Percentiles rank a stretch among this genome's conserved stretches.
These are phyloP conservation scores for Polyergus mexicanus DNA, from an alignment of 1,140 invertebrate genomes.

Conservation along the genomic window DNA sequence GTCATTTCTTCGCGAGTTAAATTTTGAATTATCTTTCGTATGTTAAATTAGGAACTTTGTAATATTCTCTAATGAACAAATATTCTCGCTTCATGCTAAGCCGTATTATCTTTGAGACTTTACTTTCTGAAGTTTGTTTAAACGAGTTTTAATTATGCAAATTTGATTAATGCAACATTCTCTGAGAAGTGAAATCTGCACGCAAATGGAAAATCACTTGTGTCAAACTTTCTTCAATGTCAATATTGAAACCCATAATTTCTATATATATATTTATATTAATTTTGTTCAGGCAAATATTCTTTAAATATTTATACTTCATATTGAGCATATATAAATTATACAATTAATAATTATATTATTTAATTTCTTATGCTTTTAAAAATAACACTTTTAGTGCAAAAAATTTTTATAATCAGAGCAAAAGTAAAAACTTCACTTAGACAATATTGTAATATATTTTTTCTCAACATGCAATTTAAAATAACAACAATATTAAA, in stretches of 20 bases:
- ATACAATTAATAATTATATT: conserved; percentile 12
- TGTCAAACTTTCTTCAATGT: conserved; percentile 20
- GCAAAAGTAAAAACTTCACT: neutral
- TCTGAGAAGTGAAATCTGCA: conserved; percentile 19
- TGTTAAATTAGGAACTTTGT: neutral
- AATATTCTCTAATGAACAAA: conserved; percentile 54
- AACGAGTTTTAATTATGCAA: conserved; percentile 45
- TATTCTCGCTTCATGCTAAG: conserved; percentile 26
- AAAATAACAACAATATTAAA: neutral
- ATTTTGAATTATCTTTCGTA: conserved; percentile 1
- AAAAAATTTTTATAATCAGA: conserved; percentile 21
- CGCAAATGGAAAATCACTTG: conserved; percentile 21
- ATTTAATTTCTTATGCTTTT: neutral
- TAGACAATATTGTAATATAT: neutral
- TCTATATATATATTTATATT: conserved; percentile 1
- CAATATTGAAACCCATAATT: conserved; percentile 16
- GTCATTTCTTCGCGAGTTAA: neutral
- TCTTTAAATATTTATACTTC: neutral
- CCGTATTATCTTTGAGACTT: conserved; percentile 31
- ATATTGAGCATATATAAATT: neutral
- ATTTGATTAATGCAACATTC: conserved; percentile 43
- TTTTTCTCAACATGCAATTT: neutral
- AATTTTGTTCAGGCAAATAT: neutral
- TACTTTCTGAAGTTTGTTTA: conserved; percentile 18
- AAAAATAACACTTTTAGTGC: neutral